A percentile compares a stretch with the other conserved stretches of the same genome.
These are phyloP conservation scores for Drosophila orosa DNA, from an alignment of 1,140 invertebrate genomes.

Conservation along the genomic window DNA sequence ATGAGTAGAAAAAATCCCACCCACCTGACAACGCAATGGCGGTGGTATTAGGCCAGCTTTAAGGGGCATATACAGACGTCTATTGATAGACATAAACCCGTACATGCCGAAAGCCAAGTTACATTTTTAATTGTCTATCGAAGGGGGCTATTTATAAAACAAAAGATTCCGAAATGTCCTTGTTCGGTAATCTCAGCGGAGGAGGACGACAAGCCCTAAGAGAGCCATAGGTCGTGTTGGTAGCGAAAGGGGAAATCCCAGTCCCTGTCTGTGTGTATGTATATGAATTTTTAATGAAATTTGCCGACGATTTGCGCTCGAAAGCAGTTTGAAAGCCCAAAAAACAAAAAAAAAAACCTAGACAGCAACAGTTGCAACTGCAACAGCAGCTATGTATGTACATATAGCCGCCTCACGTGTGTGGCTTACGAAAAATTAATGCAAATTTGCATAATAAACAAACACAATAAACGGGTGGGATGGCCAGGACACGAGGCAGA, in stretches of 20 bases:
- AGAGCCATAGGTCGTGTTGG: background rate
- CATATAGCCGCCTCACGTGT: slow-evolving; percentile 55
- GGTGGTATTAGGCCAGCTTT: slow-evolving; percentile 16
- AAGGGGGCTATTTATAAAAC: slow-evolving; percentile 64
- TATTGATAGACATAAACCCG: slow-evolving; percentile 74
- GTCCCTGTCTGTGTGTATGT: slow-evolving; percentile 8
- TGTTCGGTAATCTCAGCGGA: slow-evolving; percentile 34
- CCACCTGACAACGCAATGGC: slow-evolving; percentile 4
- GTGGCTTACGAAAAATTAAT: slow-evolving; percentile 67
- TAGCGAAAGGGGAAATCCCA: background rate
- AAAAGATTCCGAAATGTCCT: slow-evolving; percentile 70
- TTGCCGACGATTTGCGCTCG: slow-evolving; percentile 56
- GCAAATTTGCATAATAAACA: slow-evolving; percentile 79
- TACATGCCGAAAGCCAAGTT: slow-evolving; percentile 36
- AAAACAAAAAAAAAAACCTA: slow-evolving; percentile 31
- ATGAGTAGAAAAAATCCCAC: slow-evolving; percentile 12
- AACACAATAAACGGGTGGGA: slow-evolving; percentile 63
- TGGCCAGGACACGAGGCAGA: slow-evolving; percentile 10
- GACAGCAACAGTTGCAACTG: slow-evolving; percentile 44
- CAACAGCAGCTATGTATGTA: slow-evolving; percentile 26
- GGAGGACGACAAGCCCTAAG: slow-evolving; percentile 9
- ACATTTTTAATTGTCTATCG: slow-evolving; percentile 79
- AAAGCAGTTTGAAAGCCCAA: slow-evolving; percentile 58
- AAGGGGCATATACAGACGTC: slow-evolving; percentile 18
- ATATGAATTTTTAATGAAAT: slow-evolving; percentile 67